Base-by-base conservation (phyloP, 2,113 vertebrate species). In the Notarius quadriscutis region DNA sequence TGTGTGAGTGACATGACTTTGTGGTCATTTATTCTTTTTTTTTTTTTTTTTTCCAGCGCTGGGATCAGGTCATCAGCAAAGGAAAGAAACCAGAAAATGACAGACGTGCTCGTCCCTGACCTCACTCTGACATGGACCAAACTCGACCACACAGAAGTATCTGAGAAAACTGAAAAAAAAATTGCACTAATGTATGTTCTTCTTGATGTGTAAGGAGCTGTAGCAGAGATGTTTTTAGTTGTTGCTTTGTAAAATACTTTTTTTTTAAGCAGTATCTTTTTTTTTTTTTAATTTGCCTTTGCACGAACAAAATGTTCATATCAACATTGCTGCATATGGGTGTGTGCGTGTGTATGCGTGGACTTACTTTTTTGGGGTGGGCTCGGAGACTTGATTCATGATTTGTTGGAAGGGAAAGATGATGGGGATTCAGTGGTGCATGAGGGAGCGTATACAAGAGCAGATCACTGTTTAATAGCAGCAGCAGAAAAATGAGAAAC, bases 101-200 rank as follows among this genome's bases (percentile, higher is more conserved):
- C 55, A 94, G 87, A 72, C 95, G 93, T 86, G 90, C 88, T 0
- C 95, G 88, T 81, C 94, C 92, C 89, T 97, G 87, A 83, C 81
- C 53, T 57, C 1, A 48, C 85, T 4, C n/a, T 4, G 88, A 88
- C 53, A 87, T 72, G 93, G 94, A 94, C 95, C 93, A 88, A 86
- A 90, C 90, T 5, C 88, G 90, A 84, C 92, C 92, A 93, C 92
- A 93, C 91, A 91, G 92, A 93, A 92, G 93, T 92, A 34, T 89
- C 93, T 91, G 92, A 94, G 91, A 95, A 93, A 94, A 93, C 93
- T 93, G 90, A 94, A 94, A 92, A 94, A 92, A 41, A 93, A 94
- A 96, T 97, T 97, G 96, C 96, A 97, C 96, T 96, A 97, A 96
- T 96, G 95, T 95, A 96, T 95, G 92, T 89, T 91, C 50, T 84